A percentile compares a stretch with the other conserved stretches of the same genome.
Conservation (phyloP, 2,888 invertebrate species). For the Papilio elwesi region DNA sequence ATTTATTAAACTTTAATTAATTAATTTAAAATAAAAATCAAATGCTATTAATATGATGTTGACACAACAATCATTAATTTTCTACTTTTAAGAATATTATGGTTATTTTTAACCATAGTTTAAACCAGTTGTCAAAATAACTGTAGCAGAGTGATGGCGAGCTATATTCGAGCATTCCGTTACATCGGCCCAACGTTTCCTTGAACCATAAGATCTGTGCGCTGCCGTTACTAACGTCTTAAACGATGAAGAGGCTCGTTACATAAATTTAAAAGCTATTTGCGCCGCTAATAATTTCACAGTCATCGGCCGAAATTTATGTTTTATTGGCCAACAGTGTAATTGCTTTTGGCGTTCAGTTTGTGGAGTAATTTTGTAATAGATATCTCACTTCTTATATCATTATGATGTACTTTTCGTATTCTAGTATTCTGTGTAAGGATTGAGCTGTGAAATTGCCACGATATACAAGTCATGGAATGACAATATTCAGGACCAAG, state of each 20-base stretch:
- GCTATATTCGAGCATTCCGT: slow-evolving; percentile 10
- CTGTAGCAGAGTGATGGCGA: neutral
- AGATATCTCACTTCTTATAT: slow-evolving; percentile 11
- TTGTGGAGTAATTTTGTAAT: neutral
- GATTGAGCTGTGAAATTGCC: neutral
- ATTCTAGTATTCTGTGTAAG: neutral
- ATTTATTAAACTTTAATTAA: too few species aligned
- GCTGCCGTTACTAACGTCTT: slow-evolving; percentile 10
- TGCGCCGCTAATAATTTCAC: slow-evolving; percentile 27
- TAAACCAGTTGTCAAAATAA: neutral
- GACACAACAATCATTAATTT: too few species aligned
- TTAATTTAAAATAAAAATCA: too few species aligned
- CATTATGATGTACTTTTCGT: slow-evolving; percentile 1
- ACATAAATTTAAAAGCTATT: slow-evolving; percentile 28
- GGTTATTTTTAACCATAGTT: neutral
- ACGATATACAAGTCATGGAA: neutral
- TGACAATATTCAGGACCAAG: neutral
- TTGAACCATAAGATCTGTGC: slow-evolving; percentile 16
- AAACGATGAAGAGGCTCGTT: slow-evolving; percentile 31
- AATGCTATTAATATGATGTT: too few species aligned
- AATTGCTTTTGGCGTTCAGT: slow-evolving; percentile 22
- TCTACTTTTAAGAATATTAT: neutral
- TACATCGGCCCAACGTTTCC: slow-evolving; percentile 4
- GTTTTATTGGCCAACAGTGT: slow-evolving; percentile 18
- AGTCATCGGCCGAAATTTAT: slow-evolving; percentile 29